Evolutionary conservation across 1,140 invertebrate genomes (phyloP), one percentile per base, ranked within the genome.

Genomic region (Diorhabda elongata): DNA sequence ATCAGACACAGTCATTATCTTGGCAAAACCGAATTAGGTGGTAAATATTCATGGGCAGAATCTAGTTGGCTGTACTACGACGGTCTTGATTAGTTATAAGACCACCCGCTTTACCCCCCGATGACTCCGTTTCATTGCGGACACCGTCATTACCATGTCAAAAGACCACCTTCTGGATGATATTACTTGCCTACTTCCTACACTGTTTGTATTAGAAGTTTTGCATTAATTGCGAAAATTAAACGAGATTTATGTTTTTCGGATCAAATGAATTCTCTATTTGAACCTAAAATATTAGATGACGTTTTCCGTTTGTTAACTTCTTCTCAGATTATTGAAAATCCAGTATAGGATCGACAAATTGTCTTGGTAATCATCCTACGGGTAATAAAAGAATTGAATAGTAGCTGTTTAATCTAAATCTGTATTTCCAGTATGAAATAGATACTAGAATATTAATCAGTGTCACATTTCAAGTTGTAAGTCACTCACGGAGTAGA

Each of bases 1-100:
- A 73, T 71, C 72, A 70, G 71, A 75, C 72, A 70, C 64, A 65
- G 69, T 75, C 70, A 75, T 75, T 74, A 74, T 74, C 68, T 71
- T 66, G 68, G 72, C 74, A 72, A 75, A 74, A 74, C 69, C 71
- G 73, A 75, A 75, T 74, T 75, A 75, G 69, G 69, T 74, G 69
- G 74, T 75, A 75, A 75, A 75, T 75, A 75, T 75, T 75, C 74
- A 75, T 75, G 71, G 70, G 44, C 60, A 70, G 64, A 68, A 69
- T 73, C 73, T 71, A 65, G 68, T 71, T 71, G 69, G 42, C 57
- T 43, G 60, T 67, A 56, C 65, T 69, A 61, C 64, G 47, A 52
- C 66, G 61, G 71, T 67, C 71, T 74, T 74, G 71, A 74, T 74
- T 72, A 70, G 71, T 67, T 69, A 71, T 65, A 65, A 61, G 63